Evolutionary conservation across 2,888 invertebrate genomes (phyloP), one percentile per base, ranked within the genome.

Genomic region (Synanthedon andrenaeformis): DNA sequence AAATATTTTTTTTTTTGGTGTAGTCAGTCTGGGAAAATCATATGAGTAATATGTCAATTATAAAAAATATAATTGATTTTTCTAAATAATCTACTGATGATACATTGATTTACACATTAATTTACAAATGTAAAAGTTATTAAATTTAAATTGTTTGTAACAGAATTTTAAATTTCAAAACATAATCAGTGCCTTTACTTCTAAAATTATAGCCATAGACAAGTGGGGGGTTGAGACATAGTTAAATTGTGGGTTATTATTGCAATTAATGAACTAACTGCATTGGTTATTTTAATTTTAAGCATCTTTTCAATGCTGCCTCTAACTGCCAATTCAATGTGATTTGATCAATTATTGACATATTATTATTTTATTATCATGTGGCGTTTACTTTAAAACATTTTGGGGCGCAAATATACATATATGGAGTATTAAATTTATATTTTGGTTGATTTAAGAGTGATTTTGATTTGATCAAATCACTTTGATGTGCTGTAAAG

Each of bases 121-220:
- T 19, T 4, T 28, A 23, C 23, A 23, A 23, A 23, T 23, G 5
- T 23, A 23, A 23, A 28, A 35, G 6, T 35, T 35, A 35, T 35
- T 35, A 35, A 3, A 35, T 8, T 35, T 3, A 2, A 35, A 35
- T 35, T 35, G 10, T 35, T 10, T 35, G 8, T 35, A 35, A 35
- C 10, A 35, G 35, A 35, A 10, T 35, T 35, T 35, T 2, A 3
- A 35, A 10, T 8, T 28, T 28, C 8, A 8, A 8, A 8, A 6
- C 28, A 28, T 35, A 35, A 3, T 1, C 6, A 35, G 6, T 35
- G 10, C 8, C 10, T 35, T 35, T 3, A 35, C 0, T 35, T 10
- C 3, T 35, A 35, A 35, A 10, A 62, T 64, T 56, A 58, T 59
- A 65, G 57, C 71, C 69, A 67, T 64, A 66, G 66, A 63, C 69